Percentiles rank a stretch among this genome's conserved stretches.
phyloP scores from a whole-genome alignment of 2,888 invertebrate species.

The Itoplectis maculator region DNA sequence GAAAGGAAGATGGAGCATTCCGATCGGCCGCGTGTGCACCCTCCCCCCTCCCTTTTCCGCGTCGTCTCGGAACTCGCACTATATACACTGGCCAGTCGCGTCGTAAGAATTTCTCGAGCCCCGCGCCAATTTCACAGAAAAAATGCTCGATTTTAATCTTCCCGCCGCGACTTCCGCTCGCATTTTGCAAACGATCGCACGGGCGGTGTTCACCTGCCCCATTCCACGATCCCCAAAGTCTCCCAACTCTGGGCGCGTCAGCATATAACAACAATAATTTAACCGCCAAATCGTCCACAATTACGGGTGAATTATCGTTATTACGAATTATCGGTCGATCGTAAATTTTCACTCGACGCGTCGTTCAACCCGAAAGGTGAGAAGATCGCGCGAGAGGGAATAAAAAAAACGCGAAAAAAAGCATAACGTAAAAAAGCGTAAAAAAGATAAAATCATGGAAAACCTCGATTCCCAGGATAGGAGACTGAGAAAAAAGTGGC shows the following conservation, averaged over 20 bases:
- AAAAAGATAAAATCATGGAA: slow-evolving; percentile 49
- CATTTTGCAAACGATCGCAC: too few relatives aligned
- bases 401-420: neutral
- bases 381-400: slow-evolving; percentile 13
- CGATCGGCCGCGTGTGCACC: slow-evolving; percentile 49
- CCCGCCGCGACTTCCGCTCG: neutral
- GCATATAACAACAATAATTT: slow-evolving; percentile 5
- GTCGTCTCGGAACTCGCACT: neutral
- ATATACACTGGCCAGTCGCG: slow-evolving; percentile 51
- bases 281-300: neutral
- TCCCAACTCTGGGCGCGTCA: too few relatives aligned
- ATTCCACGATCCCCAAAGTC: too few relatives aligned
- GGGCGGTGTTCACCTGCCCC: neutral
- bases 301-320: slow-evolving; percentile 4
- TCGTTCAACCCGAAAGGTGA: slow-evolving; percentile 28
- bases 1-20: slow-evolving; percentile 64
- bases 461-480: slow-evolving; percentile 50
- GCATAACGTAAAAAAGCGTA: neutral
- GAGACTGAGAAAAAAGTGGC: slow-evolving; percentile 55
- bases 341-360: slow-evolving; percentile 29
- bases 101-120: slow-evolving; percentile 55
- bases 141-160: slow-evolving; percentile 29
- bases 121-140: slow-evolving; percentile 36
- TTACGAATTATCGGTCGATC: slow-evolving; percentile 35
- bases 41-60: slow-evolving; percentile 19